A percentile compares a stretch with the other conserved stretches of the same genome.
Conservation (phyloP, 2,113 vertebrate species). For the Hassar affinis region DNA sequence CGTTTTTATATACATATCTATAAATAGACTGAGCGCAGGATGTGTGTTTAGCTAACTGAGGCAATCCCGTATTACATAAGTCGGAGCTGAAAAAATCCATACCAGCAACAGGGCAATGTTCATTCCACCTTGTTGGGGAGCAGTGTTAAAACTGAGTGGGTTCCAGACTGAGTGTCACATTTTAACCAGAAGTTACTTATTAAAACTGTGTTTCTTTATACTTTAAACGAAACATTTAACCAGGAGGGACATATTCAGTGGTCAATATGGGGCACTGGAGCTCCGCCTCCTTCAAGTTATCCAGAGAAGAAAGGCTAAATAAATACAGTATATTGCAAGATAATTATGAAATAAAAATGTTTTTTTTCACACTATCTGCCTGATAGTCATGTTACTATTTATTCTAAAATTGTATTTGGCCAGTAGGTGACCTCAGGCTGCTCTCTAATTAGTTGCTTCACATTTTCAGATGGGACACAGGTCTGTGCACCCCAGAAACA, state of each 20-base stretch:
- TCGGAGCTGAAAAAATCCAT: constrained; percentile 55
- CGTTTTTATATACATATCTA: constrained; percentile 32
- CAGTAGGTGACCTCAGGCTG: too few species aligned
- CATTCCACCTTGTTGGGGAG: constrained; percentile 10
- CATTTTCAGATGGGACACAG: too few species aligned
- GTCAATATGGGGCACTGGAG: too few species aligned
- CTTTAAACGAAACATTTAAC: not conserved
- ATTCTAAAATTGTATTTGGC: too few species aligned
- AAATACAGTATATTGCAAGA: too few species aligned
- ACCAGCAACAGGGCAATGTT: constrained; percentile 18
- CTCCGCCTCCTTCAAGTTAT: too few species aligned
- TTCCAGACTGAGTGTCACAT: constrained; percentile 11
- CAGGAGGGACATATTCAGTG: not conserved
- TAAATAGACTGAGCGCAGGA: constrained; percentile 53
- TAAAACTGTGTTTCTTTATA: not conserved
- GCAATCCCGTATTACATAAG: constrained; percentile 54
- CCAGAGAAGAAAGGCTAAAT: too few species aligned
- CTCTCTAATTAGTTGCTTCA: too few species aligned
- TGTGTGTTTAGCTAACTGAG: constrained; percentile 50
- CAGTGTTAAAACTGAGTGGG: not conserved
- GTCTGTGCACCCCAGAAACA: too few species aligned
- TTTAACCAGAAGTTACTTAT: constrained; percentile 7
- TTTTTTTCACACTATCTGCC: too few species aligned
- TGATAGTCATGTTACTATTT: too few species aligned
- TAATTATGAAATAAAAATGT: too few species aligned